Evolutionary conservation across 2,888 invertebrate genomes (phyloP).

Genomic region (Lasiommata megera): DNA sequence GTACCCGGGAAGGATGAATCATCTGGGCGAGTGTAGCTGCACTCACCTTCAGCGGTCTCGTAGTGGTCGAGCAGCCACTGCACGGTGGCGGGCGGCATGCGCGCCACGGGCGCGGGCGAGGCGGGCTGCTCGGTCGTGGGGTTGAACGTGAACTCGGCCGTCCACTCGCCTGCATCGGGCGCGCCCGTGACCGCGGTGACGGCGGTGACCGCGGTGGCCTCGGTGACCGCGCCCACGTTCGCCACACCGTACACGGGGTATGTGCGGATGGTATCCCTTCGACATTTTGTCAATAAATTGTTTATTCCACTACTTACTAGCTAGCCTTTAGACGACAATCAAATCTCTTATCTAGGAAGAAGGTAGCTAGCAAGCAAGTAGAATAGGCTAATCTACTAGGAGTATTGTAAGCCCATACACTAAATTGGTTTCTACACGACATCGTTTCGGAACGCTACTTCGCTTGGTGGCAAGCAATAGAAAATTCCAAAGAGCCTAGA

Average conservation of each 20-base stretch:
- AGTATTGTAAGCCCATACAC: too few species aligned
- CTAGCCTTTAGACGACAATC: too few species aligned
- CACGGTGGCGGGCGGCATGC: constrained; percentile 88
- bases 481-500: too few species aligned
- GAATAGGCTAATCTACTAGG: too few species aligned
- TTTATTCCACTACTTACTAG: too few species aligned
- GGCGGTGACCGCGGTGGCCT: constrained; percentile 45
- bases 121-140: constrained; percentile 71
- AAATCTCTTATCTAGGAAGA: too few species aligned
- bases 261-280: constrained; percentile 87
- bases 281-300: too few species aligned
- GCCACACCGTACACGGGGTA: constrained; percentile 75
- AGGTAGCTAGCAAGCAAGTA: too few species aligned
- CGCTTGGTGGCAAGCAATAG: too few species aligned
- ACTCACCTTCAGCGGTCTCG: constrained; percentile 92
- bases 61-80: constrained; percentile 99
- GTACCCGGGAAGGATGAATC: too few species aligned
- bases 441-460: too few species aligned
- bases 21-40: background rate
- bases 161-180: constrained; percentile 35
- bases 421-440: too few species aligned
- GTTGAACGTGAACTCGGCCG: constrained; percentile 71
- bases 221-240: constrained; percentile 55
- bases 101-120: constrained; percentile 50
- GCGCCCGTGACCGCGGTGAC: constrained; percentile 61